Percentiles rank a stretch among this genome's conserved stretches.
These are phyloP conservation scores for Condylura cristata DNA, from an alignment of 2,113 vertebrate genomes.

Conservation along the genomic window DNA sequence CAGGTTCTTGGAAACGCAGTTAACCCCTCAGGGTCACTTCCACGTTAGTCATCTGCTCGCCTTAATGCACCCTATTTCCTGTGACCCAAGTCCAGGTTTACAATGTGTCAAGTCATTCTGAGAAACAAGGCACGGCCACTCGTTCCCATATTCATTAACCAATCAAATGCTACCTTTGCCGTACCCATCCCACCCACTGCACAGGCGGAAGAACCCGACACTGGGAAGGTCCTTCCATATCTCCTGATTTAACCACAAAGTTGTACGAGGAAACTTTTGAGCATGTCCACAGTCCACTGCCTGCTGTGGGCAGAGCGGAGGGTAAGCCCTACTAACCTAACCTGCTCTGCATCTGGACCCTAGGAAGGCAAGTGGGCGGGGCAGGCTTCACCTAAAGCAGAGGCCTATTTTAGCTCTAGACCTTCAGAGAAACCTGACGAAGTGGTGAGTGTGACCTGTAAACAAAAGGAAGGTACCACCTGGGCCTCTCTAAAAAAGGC, in stretches of 20 bases:
- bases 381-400: fast-evolving
- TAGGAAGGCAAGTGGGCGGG: neutral
- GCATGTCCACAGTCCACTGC: fast-evolving
- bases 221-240: neutral
- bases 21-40: neutral
- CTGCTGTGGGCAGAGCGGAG: neutral
- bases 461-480: neutral
- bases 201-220: neutral
- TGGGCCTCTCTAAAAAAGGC: neutral
- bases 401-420: neutral
- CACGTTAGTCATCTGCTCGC: neutral
- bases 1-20: slow-evolving; percentile 5
- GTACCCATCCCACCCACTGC: neutral
- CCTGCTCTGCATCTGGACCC: neutral
- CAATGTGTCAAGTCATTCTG: neutral
- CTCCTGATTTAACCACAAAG: neutral
- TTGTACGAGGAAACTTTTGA: neutral
- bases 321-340: fast-evolving
- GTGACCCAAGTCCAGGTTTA: neutral
- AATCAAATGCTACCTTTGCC: neutral
- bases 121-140: neutral
- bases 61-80: neutral
- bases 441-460: neutral
- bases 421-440: neutral
- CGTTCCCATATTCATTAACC: neutral